Conservation (phyloP, 2,797 vertebrate genomes). For the Esox masquinongy region DNA sequence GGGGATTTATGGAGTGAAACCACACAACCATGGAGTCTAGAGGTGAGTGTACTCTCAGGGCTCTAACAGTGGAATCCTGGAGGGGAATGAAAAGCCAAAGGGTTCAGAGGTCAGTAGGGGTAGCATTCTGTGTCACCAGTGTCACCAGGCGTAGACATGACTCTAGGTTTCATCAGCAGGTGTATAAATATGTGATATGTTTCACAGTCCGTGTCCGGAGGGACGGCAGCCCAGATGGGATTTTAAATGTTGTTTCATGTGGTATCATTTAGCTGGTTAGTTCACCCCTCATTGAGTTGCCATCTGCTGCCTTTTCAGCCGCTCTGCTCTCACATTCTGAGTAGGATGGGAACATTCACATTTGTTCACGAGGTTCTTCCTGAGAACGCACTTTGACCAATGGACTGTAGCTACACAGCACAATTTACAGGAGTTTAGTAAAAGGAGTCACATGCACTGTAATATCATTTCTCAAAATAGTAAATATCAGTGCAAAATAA, state of each 20-base stretch:
- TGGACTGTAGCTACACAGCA: constrained; percentile 37
- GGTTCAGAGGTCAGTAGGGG: constrained; percentile 67
- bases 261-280: constrained; percentile 85
- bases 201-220: constrained; percentile 68
- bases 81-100: constrained; percentile 44
- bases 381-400: constrained; percentile 45
- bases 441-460: neutral
- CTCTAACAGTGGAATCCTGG: constrained; percentile 33
- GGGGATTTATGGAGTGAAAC: constrained; percentile 29
- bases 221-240: constrained; percentile 84
- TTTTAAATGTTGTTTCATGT: constrained; percentile 86
- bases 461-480: neutral
- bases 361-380: constrained; percentile 37
- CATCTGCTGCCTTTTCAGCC: constrained; percentile 85
- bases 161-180: constrained; percentile 71
- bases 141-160: constrained; percentile 62
- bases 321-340: constrained; percentile 18
- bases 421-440: constrained; percentile 17
- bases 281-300: constrained; percentile 90
- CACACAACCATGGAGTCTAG: neutral
- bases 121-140: constrained; percentile 63
- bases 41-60: neutral
- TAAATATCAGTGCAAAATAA: neutral
- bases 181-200: constrained; percentile 77
- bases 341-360: constrained; percentile 45